Evolutionary conservation across 1,140 invertebrate species (phyloP).

Genomic region (Drosophila erecta): DNA sequence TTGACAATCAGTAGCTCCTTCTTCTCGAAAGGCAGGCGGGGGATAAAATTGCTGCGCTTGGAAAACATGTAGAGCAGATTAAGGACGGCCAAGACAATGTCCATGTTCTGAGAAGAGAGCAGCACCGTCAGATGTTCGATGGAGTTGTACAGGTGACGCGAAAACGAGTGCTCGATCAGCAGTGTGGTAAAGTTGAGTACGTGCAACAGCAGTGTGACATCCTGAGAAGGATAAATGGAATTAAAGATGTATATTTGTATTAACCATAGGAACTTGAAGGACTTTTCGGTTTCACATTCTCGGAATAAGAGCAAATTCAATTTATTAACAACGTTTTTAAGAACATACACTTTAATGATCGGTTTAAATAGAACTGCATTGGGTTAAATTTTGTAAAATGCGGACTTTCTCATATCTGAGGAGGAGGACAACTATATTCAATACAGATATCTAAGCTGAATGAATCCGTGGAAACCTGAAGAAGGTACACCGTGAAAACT

Average conservation of each 20-base stretch:
- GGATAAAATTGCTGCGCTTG: constrained; percentile 96
- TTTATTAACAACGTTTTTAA: neutral
- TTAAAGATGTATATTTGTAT: neutral
- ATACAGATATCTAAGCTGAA: neutral
- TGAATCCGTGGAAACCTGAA: neutral
- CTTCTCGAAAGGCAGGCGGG: constrained; percentile 91
- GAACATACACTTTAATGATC: too few relatives aligned
- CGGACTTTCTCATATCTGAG: too few relatives aligned
- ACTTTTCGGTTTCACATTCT: neutral
- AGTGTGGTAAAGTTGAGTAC: constrained; percentile 94
- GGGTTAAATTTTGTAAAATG: too few relatives aligned
- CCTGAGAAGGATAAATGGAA: constrained; percentile 84
- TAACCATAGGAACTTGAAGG: neutral
- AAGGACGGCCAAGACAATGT: constrained; percentile 93
- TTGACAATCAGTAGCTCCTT: constrained; percentile 90
- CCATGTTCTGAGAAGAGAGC: constrained; percentile 93
- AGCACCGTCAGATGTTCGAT: constrained; percentile 95
- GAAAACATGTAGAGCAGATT: constrained; percentile 97
- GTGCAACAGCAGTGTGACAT: constrained; percentile 91
- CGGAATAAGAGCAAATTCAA: neutral
- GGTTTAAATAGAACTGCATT: too few relatives aligned
- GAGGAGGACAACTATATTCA: too few relatives aligned
- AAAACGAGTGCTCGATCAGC: constrained; percentile 96
- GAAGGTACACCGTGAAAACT: neutral
- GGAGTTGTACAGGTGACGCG: constrained; percentile 95